phyloP scores from a whole-genome alignment of 2,797 vertebrate genomes.

The Pangasius larnaudii region DNA sequence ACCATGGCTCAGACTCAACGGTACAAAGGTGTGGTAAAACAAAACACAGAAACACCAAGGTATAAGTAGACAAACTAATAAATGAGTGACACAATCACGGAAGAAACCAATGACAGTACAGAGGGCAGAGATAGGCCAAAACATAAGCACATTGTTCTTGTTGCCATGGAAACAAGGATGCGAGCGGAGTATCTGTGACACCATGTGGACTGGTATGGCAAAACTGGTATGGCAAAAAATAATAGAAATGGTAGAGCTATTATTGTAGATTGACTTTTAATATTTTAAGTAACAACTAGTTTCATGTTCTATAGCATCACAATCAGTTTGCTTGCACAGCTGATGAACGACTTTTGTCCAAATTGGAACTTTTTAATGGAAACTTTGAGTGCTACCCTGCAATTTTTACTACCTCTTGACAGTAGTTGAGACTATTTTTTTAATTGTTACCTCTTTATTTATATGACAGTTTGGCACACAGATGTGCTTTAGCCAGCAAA shows the following conservation, averaged over 20 bases:
- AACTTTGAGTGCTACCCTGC: neutral
- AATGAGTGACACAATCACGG: neutral
- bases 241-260: neutral
- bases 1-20: neutral
- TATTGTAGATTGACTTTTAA: neutral
- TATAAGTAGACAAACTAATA: neutral
- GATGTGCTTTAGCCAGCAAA: conserved; percentile 8
- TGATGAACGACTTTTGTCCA: neutral
- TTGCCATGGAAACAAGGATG: neutral
- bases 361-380: conserved; percentile 6
- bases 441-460: conserved; percentile 8
- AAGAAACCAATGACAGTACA: neutral
- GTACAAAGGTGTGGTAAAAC: neutral
- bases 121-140: neutral
- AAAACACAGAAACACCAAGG: neutral
- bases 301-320: neutral
- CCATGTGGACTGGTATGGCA: neutral
- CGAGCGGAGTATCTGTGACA: neutral
- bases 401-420: conserved; percentile 7
- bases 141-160: neutral
- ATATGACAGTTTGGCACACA: neutral
- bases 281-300: neutral
- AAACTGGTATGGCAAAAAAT: neutral
- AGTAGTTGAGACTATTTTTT: conserved; percentile 12
- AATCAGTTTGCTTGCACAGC: neutral